phyloP scores from a whole-genome alignment of 2,113 vertebrate genomes.

The Gymnogyps californianus region DNA sequence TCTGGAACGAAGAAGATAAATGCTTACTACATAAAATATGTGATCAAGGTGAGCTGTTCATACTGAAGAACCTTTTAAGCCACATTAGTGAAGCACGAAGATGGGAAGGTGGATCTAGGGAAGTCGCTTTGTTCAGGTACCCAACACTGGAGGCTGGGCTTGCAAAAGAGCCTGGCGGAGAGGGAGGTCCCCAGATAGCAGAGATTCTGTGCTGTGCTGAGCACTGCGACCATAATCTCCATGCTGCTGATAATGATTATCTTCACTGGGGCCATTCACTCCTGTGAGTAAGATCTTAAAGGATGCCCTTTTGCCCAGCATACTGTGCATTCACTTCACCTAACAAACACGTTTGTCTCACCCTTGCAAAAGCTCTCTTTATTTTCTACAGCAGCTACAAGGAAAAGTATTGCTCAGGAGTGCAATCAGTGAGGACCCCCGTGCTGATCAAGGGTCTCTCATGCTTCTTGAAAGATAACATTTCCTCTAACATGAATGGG shows the following conservation, averaged over 20 bases:
- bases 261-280: background rate
- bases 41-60: slow-evolving; percentile 78
- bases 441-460: background rate
- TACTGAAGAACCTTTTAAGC: background rate
- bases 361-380: background rate
- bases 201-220: background rate
- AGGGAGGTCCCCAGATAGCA: background rate
- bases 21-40: slow-evolving; percentile 87
- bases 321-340: background rate
- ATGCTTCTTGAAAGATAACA: background rate
- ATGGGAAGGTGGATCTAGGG: background rate
- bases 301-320: background rate
- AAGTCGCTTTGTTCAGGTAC: background rate
- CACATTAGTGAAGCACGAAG: background rate
- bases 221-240: background rate
- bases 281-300: background rate
- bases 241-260: background rate
- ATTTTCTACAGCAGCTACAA: background rate
- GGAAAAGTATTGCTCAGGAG: background rate
- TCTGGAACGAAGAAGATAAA: slow-evolving; percentile 80
- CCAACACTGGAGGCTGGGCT: background rate
- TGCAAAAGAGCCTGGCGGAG: background rate
- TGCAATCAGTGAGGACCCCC: background rate
- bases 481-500: background rate
- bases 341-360: background rate